These are phyloP conservation scores for Scrobipalpa atriplicella DNA, from an alignment of 2,888 invertebrate species.

Conservation along the genomic window DNA sequence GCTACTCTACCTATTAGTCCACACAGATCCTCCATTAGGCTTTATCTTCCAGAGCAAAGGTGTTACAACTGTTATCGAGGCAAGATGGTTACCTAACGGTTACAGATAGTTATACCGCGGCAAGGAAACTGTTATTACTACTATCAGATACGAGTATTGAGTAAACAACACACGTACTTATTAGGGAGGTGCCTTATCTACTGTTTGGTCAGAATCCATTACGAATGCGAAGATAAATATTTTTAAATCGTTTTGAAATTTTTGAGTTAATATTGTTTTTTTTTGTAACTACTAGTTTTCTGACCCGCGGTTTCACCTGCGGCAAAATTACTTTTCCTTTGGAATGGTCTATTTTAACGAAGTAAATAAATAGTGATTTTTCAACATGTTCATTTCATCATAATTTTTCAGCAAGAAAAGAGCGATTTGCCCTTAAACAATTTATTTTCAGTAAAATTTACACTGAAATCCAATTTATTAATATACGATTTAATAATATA, in stretches of 20 bases:
- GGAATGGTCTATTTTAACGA: too few species aligned
- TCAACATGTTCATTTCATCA: too few species aligned
- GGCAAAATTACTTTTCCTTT: too few species aligned
- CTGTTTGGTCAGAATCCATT: slow-evolving; percentile 31
- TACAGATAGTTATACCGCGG: slow-evolving; percentile 36
- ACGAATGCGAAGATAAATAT: slow-evolving; percentile 22
- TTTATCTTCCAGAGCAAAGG: slow-evolving; percentile 48
- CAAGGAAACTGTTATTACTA: slow-evolving; percentile 59
- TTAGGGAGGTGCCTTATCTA: slow-evolving; percentile 52
- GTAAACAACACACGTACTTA: slow-evolving; percentile 48
- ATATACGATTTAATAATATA: too few species aligned
- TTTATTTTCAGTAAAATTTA: too few species aligned
- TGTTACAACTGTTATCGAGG: slow-evolving; percentile 36
- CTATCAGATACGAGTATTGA: slow-evolving; percentile 59
- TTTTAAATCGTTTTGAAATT: slow-evolving; percentile 22
- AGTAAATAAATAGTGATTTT: too few species aligned
- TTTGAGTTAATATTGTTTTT: neutral
- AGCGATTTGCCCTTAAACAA: too few species aligned
- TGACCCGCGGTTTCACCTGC: too few species aligned
- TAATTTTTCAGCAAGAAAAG: too few species aligned
- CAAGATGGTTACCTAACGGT: slow-evolving; percentile 46
- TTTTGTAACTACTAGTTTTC: neutral
- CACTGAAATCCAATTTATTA: too few species aligned
- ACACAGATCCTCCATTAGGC: slow-evolving; percentile 33
- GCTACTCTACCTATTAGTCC: neutral